Evolutionary conservation across 2,113 vertebrate genomes (phyloP), one percentile per base, ranked within the genome.

Genomic region (Grallaria varia): DNA sequence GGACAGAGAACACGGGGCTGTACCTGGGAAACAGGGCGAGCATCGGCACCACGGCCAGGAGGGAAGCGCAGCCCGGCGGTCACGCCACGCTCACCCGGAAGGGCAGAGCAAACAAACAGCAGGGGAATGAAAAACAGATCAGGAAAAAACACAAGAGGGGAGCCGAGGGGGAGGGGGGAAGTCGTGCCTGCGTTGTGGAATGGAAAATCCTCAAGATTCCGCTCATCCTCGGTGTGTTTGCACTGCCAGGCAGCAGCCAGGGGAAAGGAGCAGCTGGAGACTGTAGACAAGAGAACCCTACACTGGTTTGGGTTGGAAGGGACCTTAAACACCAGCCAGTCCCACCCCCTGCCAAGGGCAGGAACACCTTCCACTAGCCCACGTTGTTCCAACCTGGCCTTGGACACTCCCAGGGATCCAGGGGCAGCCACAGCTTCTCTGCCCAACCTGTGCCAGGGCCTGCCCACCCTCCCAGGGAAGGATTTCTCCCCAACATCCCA

Each of bases 361-460:
- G 30, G 35, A 25, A 64, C 31, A 42, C 40, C 18, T 73, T 0
- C 0, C 31, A 72, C 1, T 18, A 0, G 0, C 1, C 56, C 74
- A 78, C 28, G 56, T 0, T 3, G n/a, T n/a, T 56, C 40, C 66
- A 64, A 0, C 35, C 49, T 40, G 24, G 30, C 14, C 66, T 31
- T 17, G 35, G 21, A 0, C 42, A 63, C 58, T 49, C 0, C 35
- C 40, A 72, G 25, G 66, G 58, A 63, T 35, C n/a, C n/a, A n/a
- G 75, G 30, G 4, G 6, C 66, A 87, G 49, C 49, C 75, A 9
- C 66, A 72, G 49, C 21, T 87, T 0, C 66, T 63, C 66, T 72
- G 85, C 15, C 40, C 30, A 87, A 1, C 28, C 84, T 63, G n/a
- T 35, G 66, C 58, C 49, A 50, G 49, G 47, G 47, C 47, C 47